Conservation (phyloP, 2,797 vertebrate genomes). For the Darevskia nairensis region DNA sequence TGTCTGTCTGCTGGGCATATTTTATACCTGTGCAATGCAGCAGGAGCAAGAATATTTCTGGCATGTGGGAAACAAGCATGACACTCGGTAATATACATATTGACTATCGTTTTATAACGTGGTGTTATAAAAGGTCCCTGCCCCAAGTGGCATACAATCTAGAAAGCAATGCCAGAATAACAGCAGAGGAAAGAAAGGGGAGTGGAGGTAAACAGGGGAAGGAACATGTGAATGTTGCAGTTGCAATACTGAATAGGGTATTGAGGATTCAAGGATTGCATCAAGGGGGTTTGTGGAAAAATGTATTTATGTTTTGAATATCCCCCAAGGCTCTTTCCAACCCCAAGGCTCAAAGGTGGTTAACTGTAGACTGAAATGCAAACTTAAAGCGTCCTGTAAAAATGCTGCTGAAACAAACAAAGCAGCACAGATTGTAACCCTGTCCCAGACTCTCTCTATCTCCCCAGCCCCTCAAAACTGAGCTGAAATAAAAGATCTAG, state of each 20-base stretch:
- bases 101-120: not conserved
- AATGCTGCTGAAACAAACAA: not conserved
- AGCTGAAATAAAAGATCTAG: not conserved
- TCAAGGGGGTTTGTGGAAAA: not conserved
- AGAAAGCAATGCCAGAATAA: not conserved
- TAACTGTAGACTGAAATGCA: not conserved
- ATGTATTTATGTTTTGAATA: not conserved
- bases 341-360: not conserved
- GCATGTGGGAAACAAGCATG: not conserved
- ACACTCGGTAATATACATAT: not conserved
- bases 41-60: not conserved
- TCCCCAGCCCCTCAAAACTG: not conserved
- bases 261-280: not conserved
- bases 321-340: not conserved
- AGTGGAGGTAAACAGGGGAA: not conserved
- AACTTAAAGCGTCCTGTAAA: not conserved
- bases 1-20: not conserved
- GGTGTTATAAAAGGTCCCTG: not conserved
- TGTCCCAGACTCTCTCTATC: not conserved
- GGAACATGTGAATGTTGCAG: not conserved
- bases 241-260: not conserved
- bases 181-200: not conserved
- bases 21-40: not conserved
- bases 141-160: not conserved
- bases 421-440: not conserved